Base-by-base conservation (phyloP, 2,113 vertebrate genomes). In the Chauna torquata region DNA sequence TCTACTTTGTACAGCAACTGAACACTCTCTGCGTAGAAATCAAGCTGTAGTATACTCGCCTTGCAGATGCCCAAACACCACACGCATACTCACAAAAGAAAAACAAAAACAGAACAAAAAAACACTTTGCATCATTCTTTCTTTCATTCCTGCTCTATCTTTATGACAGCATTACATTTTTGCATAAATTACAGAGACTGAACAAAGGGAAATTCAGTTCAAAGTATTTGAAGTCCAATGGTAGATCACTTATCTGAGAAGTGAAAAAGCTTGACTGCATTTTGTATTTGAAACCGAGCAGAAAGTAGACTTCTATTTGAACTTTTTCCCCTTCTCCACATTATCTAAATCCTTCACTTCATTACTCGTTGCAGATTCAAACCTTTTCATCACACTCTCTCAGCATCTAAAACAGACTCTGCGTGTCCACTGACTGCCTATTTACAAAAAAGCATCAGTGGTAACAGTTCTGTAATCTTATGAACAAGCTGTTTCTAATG, bases 11-110 rank as follows among this genome's bases (percentile, higher is more conserved):
- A 82, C 14, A 87, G 64, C 28, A 72, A 24, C 11, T 16, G n/a
- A 58, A 68, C 47, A 17, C 4, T 45, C 6, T 9, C 0, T 0
- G 20, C 14, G 36, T 11, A 76, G n/a, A 82, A 47, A 54, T 28
- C 0, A 0, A 55, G 27, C 32, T 75, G 22, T 28, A 19, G 59
- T 4, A 25, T 55, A 2, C 6, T 3, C 0, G 0, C 32, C 45
- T 52, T 6, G 17, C 36, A 82, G 66, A 28, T 38, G 36, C 20
- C 28, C 62, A 76, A 32, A 6, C 42, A 75, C 7, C 34, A 30
- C 27, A 38, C 22, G 52, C 14, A 44, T 2, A 30, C 66, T 49
- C 38, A 20, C 17, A 65, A 50, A 28, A 28, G 11, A 28, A 18
- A 28, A 40, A 17, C 14, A 47, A n/a, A 16, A 47, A n/a, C 2